Conservation (phyloP, 2,888 invertebrate genomes). For the Horisme vitalbata region DNA sequence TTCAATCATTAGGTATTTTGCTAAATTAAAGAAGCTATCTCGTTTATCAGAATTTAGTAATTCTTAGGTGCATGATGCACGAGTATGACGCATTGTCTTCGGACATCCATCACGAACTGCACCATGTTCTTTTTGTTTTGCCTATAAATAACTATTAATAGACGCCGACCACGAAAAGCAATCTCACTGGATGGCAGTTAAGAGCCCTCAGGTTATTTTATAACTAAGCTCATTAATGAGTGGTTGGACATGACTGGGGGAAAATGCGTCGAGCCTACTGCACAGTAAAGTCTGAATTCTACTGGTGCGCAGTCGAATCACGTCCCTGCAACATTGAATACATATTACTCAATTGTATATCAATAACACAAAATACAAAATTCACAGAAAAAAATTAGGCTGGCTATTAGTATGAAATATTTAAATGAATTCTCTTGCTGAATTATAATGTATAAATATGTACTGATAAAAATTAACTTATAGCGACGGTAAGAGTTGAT, state of each 20-base stretch:
- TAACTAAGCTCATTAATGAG: slow-evolving; percentile 75
- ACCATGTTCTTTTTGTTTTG: slow-evolving; percentile 62
- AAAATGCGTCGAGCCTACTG: slow-evolving; percentile 48
- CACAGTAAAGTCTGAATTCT: slow-evolving; percentile 49
- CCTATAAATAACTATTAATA: slow-evolving; percentile 77
- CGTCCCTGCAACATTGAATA: slow-evolving; percentile 58
- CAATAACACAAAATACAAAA: too few species aligned
- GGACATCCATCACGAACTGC: slow-evolving; percentile 51
- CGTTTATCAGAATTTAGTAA: slow-evolving; percentile 38
- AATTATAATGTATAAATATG: too few species aligned
- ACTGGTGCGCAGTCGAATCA: slow-evolving; percentile 32
- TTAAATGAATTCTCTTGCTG: too few species aligned
- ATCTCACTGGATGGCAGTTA: slow-evolving; percentile 75
- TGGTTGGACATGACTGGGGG: slow-evolving; percentile 36
- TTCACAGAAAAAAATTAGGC: too few species aligned
- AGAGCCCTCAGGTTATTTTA: slow-evolving; percentile 74
- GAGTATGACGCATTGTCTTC: slow-evolving; percentile 57
- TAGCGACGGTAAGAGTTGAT: too few species aligned
- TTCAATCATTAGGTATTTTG: slow-evolving; percentile 41
- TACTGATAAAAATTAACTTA: too few species aligned
- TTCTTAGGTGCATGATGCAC: slow-evolving; percentile 49
- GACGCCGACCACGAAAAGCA: slow-evolving; percentile 76
- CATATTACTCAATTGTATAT: slow-evolving; percentile 68
- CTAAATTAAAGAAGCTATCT: slow-evolving; percentile 42
- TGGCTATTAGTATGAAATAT: too few species aligned